Percentiles rank a stretch among this genome's conserved stretches.
Evolutionary conservation across 2,797 vertebrate genomes (phyloP).

Genomic region (Hydrolagus colliei): DNA sequence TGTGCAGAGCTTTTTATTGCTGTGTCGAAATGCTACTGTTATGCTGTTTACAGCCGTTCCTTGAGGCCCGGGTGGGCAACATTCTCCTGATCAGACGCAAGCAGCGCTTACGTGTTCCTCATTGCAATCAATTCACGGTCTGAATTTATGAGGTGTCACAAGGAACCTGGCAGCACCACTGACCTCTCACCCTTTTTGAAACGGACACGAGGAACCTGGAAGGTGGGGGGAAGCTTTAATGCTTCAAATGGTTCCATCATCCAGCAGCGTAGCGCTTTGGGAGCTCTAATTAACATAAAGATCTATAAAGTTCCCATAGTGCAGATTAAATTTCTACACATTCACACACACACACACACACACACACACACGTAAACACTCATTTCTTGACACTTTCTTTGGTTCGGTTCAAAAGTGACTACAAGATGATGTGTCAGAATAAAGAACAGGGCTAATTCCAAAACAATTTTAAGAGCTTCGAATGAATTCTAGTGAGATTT

Average conservation of each 20-base stretch:
- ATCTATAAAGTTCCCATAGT: no score
- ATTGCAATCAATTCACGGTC: neutral
- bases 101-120: neutral
- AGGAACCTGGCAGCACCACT: slow-evolving; percentile 5
- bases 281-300: neutral
- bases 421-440: slow-evolving; percentile 17
- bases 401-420: neutral
- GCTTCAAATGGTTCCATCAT: neutral
- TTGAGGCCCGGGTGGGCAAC: neutral
- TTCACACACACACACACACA: no score
- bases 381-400: no score
- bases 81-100: neutral
- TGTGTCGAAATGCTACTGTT: neutral
- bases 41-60: neutral
- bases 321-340: neutral
- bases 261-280: neutral
- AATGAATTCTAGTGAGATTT: slow-evolving; percentile 24
- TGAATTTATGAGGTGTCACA: slow-evolving; percentile 22
- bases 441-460: neutral
- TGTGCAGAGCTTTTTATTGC: neutral
- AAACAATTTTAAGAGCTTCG: slow-evolving; percentile 28
- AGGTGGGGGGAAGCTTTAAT: neutral
- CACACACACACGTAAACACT: no score
- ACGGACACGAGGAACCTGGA: neutral
- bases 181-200: slow-evolving; percentile 8